Base-by-base conservation (phyloP, 2,888 invertebrate species). In the Synergus japonicus region DNA sequence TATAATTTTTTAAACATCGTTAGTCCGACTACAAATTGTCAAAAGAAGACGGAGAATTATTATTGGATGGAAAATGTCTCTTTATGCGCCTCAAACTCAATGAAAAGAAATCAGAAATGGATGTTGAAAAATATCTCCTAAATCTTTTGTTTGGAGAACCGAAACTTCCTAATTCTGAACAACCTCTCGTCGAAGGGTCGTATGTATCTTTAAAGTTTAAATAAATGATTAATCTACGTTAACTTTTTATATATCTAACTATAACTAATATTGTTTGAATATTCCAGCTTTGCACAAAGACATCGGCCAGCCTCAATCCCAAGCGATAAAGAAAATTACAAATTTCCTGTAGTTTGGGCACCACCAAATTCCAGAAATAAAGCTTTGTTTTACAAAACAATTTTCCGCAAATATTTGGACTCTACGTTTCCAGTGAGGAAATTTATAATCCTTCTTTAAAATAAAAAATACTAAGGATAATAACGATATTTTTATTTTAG, bases 331-430 rank as follows among this genome's bases (percentile, higher is more conserved):
- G 89, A 90, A 76, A 84, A 81, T 58, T 85, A 84, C 46, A 76
- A 82, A 65, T 90, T 85, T 82, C 90, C 91, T 5, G 77, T 91
- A 0, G 87, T 87, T 46, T 92, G 92, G 92, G 87, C 90, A 8
- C 89, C 92, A 3, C 82, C 88, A 12, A 91, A 90, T 84, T 49
- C 88, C 1, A 87, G 89, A 81, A 92, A 91, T 78, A 91, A 90
- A 76, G 89, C 86, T 60, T 81, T 88, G 7, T 86, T 88, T 22
- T 91, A 91, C 80, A 88, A 88, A 10, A 83, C 84, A n/a, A 87
- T 92, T 79, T 92, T 92, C 73, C 82, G 86, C 5, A 88, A 89
- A 78, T 91, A 92, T 66, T 84, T 90, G 44, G 89, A 88, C 3
- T 83, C 86, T 29, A 88, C 86, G 15, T 90, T 86, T 80, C 90